phyloP scores from a whole-genome alignment of 2,888 invertebrate species.

The Drosophila greeni region DNA sequence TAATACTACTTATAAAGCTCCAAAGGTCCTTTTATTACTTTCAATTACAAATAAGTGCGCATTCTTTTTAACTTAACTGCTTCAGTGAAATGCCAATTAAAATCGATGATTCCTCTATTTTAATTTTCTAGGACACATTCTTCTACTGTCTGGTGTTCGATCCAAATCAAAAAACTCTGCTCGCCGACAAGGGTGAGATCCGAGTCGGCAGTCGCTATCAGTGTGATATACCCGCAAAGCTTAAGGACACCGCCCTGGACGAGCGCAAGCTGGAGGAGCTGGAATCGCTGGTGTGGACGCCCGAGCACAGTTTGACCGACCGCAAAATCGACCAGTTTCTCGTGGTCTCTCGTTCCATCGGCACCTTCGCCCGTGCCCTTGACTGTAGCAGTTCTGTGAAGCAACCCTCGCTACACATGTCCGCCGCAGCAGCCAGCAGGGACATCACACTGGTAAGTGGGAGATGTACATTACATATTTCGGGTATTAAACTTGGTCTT shows the following conservation, averaged over 20 bases:
- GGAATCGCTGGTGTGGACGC: constrained; percentile 97
- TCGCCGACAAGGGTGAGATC: constrained; percentile 99
- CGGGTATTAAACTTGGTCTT: background rate
- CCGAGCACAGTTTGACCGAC: constrained; percentile 93
- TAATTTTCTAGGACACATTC: constrained; percentile 92
- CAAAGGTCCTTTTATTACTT: background rate
- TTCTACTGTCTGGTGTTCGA: constrained; percentile 99
- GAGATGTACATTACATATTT: background rate
- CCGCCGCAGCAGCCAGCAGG: constrained; percentile 98
- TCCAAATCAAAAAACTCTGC: constrained; percentile 98
- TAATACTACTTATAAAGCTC: background rate
- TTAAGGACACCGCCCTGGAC: constrained; percentile 85
- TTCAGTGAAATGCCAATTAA: background rate
- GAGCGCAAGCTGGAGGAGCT: constrained; percentile 86
- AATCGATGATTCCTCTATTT: no score
- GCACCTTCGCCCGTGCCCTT: constrained; percentile 98
- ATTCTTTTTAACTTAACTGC: background rate
- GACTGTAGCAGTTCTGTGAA: constrained; percentile 99
- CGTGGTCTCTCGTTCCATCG: constrained; percentile 95
- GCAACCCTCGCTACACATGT: constrained; percentile 99
- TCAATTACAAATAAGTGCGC: background rate
- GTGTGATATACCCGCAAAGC: constrained; percentile 91
- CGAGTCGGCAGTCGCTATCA: constrained; percentile 96
- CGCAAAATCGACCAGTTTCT: constrained; percentile 99
- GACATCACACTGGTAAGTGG: constrained; percentile 92